Conservation (phyloP, 1,140 invertebrate species). For the Lysiphlebus fabarum region DNA sequence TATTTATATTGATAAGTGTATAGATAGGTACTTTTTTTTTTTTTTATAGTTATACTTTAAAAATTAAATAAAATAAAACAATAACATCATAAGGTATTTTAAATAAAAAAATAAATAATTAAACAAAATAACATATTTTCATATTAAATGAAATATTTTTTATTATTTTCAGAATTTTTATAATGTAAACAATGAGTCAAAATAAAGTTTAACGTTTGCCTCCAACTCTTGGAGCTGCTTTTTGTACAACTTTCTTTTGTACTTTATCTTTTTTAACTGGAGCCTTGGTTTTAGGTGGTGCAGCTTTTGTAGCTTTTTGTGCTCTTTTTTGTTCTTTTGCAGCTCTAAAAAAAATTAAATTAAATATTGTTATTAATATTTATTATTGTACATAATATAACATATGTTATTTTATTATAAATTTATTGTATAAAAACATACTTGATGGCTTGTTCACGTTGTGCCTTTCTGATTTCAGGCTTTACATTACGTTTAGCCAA, state of each 20-base stretch:
- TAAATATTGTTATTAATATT: too few relatives aligned
- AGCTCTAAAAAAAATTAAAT: conserved; percentile 61
- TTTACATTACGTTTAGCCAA: conserved; percentile 99
- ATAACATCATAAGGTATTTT: too few relatives aligned
- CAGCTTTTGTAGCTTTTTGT: conserved; percentile 79
- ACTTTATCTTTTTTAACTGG: conserved; percentile 74
- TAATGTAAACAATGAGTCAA: conserved; percentile 8
- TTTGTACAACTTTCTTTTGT: conserved; percentile 72
- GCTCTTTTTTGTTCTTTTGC: conserved; percentile 91
- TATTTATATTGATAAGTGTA: too few relatives aligned
- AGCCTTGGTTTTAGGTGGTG: conserved; percentile 68
- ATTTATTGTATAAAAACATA: conserved; percentile 51
- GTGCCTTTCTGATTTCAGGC: conserved; percentile 96
- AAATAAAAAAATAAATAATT: too few relatives aligned
- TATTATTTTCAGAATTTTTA: too few relatives aligned
- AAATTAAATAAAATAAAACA: too few relatives aligned
- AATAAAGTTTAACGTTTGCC: conserved; percentile 82
- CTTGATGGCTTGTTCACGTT: conserved; percentile 97
- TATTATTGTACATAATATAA: too few relatives aligned
- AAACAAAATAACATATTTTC: too few relatives aligned
- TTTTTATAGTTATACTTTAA: too few relatives aligned
- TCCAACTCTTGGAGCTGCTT: conserved; percentile 85
- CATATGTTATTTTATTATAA: too few relatives aligned
- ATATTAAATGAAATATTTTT: too few relatives aligned
- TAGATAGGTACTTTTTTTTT: too few relatives aligned